Percentiles rank a stretch among this genome's conserved stretches.
phyloP scores from a whole-genome alignment of 2,113 vertebrate genomes.

The Lepisosteus oculatus region DNA sequence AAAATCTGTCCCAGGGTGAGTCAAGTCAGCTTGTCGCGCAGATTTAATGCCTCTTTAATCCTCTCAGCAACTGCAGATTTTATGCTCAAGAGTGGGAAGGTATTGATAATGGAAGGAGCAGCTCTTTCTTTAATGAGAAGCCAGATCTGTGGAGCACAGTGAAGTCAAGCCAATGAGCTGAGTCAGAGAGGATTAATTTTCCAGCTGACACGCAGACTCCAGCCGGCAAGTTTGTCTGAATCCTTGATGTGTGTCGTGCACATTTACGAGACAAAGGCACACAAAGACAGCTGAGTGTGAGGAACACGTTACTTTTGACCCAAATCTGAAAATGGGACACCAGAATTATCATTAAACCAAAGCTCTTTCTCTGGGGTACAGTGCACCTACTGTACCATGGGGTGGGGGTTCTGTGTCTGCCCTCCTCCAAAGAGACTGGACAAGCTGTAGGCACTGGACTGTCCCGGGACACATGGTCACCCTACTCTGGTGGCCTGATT shows the following conservation, averaged over 20 bases:
- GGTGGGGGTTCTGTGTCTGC: too few relatives aligned
- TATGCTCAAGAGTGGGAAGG: not conserved
- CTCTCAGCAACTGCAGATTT: constrained; percentile 3
- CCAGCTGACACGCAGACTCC: not conserved
- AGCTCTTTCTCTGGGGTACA: too few relatives aligned
- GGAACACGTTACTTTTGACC: not conserved
- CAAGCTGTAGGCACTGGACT: too few relatives aligned
- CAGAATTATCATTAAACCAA: too few relatives aligned
- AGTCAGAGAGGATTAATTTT: not conserved
- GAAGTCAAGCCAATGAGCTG: not conserved
- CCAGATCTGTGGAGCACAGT: not conserved
- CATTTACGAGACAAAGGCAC: not conserved
- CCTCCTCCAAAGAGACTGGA: too few relatives aligned
- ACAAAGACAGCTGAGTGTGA: not conserved
- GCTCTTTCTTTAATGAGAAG: constrained; percentile 8
- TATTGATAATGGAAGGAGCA: constrained; percentile 9
- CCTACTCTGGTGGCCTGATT: too few relatives aligned
- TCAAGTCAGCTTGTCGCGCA: not conserved
- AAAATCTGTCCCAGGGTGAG: not conserved
- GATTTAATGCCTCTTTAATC: constrained; percentile 3
- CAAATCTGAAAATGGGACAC: too few relatives aligned
- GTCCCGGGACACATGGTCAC: too few relatives aligned
- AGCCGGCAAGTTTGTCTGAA: not conserved
- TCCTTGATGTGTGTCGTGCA: not conserved
- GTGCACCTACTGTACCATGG: too few relatives aligned